Conservation (phyloP, 2,113 vertebrate genomes). For the Lophura nycthemera region DNA sequence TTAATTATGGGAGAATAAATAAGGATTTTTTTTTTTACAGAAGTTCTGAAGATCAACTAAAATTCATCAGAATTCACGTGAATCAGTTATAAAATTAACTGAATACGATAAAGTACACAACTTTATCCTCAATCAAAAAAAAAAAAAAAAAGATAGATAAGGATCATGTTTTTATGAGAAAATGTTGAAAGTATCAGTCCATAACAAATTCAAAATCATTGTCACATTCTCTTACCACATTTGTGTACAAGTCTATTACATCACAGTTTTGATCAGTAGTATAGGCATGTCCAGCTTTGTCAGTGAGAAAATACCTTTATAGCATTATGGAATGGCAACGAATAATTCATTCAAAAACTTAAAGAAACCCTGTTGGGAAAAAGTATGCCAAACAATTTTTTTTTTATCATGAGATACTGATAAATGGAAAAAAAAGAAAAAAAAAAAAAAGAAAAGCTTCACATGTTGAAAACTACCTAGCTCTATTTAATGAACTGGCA, state of each 20-base stretch:
- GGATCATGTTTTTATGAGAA: neutral
- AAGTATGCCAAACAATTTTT: neutral
- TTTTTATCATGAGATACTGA: neutral
- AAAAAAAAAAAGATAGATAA: neutral
- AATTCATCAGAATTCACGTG: neutral
- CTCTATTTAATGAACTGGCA: neutral
- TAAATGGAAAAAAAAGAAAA: too few relatives aligned
- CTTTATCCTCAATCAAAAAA: neutral
- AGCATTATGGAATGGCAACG: neutral
- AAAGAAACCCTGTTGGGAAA: neutral
- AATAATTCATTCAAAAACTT: neutral
- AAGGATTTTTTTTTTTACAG: neutral
- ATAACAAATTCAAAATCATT: neutral
- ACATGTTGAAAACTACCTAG: neutral
- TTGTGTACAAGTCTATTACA: neutral
- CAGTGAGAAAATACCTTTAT: neutral
- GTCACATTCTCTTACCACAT: neutral
- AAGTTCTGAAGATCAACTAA: constrained; percentile 4
- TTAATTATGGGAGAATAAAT: neutral
- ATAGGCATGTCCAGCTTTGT: rapidly evolving
- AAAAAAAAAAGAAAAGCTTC: neutral
- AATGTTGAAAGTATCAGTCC: neutral
- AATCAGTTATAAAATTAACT: neutral
- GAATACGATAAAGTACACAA: neutral
- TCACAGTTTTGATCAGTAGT: neutral